phyloP scores from a whole-genome alignment of 92 coral and sea anemone species.

The Isaurus tuberculatus region DNA sequence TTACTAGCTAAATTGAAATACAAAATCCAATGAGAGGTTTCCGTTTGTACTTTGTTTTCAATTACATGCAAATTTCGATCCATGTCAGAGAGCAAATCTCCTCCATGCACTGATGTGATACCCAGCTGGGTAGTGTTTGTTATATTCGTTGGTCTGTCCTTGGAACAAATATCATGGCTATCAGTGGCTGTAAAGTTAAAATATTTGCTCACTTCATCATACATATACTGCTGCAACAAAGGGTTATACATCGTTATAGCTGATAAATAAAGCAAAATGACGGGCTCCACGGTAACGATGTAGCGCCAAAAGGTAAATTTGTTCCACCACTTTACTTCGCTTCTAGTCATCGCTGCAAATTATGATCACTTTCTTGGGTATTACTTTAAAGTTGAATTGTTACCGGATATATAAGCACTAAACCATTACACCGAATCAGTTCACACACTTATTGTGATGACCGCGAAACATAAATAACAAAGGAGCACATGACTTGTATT shows the following conservation, averaged over 20 bases:
- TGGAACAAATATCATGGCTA: constrained; percentile 42
- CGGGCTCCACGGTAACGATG: constrained; percentile 56
- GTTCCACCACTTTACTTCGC: neutral
- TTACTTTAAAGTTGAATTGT: too few species aligned
- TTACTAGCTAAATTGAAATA: constrained; percentile 59
- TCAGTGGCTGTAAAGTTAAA: constrained; percentile 54
- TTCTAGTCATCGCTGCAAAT: neutral
- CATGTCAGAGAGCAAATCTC: neutral
- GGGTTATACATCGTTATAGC: constrained; percentile 40
- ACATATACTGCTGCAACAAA: constrained; percentile 61
- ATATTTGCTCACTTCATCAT: constrained; percentile 44
- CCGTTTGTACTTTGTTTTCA: constrained; percentile 64
- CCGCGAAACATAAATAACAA: too few species aligned
- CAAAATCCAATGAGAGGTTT: constrained; percentile 61
- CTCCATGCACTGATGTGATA: neutral
- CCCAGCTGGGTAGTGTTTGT: constrained; percentile 15
- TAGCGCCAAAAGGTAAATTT: constrained; percentile 4
- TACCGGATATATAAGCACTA: too few species aligned
- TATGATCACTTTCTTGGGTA: too few species aligned
- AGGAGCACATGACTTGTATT: too few species aligned
- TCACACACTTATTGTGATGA: too few species aligned
- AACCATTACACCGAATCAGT: too few species aligned
- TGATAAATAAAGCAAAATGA: constrained; percentile 32
- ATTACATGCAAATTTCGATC: neutral
- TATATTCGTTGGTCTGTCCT: neutral